phyloP scores from a whole-genome alignment of 2,888 invertebrate species.

The Tenthredo mesomela region DNA sequence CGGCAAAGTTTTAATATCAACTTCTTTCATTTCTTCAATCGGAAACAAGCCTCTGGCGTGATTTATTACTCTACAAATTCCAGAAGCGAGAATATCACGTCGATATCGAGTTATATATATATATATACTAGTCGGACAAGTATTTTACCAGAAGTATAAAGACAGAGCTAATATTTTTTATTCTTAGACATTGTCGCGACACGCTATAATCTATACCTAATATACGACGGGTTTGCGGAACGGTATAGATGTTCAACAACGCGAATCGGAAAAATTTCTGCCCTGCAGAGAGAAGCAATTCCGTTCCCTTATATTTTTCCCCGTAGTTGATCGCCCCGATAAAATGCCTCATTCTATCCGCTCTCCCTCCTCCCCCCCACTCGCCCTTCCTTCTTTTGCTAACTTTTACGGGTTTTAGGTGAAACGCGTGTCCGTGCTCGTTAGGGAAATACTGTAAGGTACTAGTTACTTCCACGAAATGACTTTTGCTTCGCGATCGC shows the following conservation, averaged over 20 bases:
- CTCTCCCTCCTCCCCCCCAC: background rate
- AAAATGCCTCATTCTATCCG: slow-evolving; percentile 30
- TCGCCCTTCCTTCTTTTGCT: background rate
- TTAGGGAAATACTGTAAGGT: slow-evolving; percentile 36
- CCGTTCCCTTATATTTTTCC: background rate
- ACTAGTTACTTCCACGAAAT: slow-evolving; percentile 48
- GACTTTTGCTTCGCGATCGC: slow-evolving; percentile 39
- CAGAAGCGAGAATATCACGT: background rate
- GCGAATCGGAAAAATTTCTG: background rate
- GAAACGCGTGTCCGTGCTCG: slow-evolving; percentile 47
- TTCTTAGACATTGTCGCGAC: slow-evolving; percentile 1
- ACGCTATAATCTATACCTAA: background rate
- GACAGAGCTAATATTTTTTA: background rate
- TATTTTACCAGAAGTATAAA: background rate
- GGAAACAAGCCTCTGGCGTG: background rate
- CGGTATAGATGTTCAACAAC: slow-evolving; percentile 1
- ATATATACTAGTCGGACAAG: background rate
- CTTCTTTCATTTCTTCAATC: background rate
- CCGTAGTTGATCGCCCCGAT: slow-evolving; percentile 11
- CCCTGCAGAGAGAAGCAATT: slow-evolving; percentile 20
- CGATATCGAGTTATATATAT: background rate
- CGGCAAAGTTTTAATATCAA: background rate
- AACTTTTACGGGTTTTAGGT: slow-evolving; percentile 21
- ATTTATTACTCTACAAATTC: background rate
- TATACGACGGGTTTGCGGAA: slow-evolving; percentile 2